Base-by-base conservation (phyloP, 2,888 invertebrate species). In the Lamellibrachia columna region DNA sequence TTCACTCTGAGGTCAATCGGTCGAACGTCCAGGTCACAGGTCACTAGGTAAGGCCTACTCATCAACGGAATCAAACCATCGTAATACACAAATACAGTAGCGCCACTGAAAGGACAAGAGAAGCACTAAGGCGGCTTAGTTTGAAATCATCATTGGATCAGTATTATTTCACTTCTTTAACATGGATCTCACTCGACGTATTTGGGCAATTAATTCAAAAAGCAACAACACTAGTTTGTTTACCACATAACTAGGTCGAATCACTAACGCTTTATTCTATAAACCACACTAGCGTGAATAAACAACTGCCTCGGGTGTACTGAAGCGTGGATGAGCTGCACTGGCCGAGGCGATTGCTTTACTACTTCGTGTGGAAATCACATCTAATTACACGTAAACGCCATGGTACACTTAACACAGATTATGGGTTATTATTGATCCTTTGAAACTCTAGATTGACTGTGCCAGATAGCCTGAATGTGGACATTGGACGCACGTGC, bases 371-470 rank as follows among this genome's bases (percentile, higher is more conserved):
- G 22, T 6, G 8, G 22, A 75, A 75, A 75, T 75, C 22, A 75
- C 6, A 75, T 75, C 6, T 75, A 15, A 75, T 75, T 75, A 75
- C 75, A 75, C 75, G 75, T n/a, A 75, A 3, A 75, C 75, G 22
- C 22, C n/a, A 75, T 75, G 75, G 75, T 75, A 75, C n/a, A n/a
- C n/a, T 75, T 75, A 75, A 75, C 75, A 75, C 75, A 75, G 75
- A 75, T 75, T 75, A 75, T 15, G 75, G 75, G 75, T 4, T 75
- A 75, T 22, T 75, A 75, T 11, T 15, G 15, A 22, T 75, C 75
- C 75, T 75, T 75, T 75, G 75, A 75, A 75, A 6, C 75, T 15
- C 75, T 75, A 75, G 22, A 75, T 22, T 75, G 75, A 6, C 3
- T 7, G 22, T n/a, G 75, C n/a, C 75, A 22, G 75, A 22, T 75